Conservation (phyloP, 2,113 vertebrate species). For the Pungitius pungitius region DNA sequence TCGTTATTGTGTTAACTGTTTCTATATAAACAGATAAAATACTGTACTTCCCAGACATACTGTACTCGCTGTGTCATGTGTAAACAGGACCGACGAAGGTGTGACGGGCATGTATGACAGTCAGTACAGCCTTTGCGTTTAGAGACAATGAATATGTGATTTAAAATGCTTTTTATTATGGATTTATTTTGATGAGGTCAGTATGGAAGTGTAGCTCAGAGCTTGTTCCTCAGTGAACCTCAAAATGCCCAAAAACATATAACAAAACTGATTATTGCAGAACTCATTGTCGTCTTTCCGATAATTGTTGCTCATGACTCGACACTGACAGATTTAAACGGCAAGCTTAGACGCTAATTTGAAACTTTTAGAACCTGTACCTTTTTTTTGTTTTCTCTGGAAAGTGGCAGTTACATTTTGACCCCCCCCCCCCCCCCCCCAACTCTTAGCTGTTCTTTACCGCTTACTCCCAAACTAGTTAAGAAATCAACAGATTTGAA, state of each 20-base stretch:
- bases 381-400: too few species aligned
- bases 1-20: conserved; percentile 43
- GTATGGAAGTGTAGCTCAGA: conserved; percentile 6
- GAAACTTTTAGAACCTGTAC: background rate
- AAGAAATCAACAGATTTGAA: background rate
- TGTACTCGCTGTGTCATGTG: conserved; percentile 52
- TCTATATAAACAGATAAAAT: conserved; percentile 59
- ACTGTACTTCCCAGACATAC: conserved; percentile 38
- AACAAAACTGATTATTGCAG: conserved; percentile 38
- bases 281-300: conserved; percentile 22
- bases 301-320: background rate
- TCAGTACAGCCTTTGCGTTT: background rate
- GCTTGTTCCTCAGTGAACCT: conserved; percentile 5
- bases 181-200: conserved; percentile 38
- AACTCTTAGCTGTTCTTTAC: too few species aligned
- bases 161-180: conserved; percentile 25
- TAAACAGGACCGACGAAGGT: conserved; percentile 55
- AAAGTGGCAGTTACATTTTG: too few species aligned
- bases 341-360: background rate
- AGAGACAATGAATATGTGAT: background rate
- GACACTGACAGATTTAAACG: background rate
- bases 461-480: too few species aligned
- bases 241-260: background rate
- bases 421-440: too few species aligned
- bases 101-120: conserved; percentile 24